Evolutionary conservation across 30 jellyfish, hydroid and myxozoan genomes (phyloP).

Genomic region (Sanderia malayensis): DNA sequence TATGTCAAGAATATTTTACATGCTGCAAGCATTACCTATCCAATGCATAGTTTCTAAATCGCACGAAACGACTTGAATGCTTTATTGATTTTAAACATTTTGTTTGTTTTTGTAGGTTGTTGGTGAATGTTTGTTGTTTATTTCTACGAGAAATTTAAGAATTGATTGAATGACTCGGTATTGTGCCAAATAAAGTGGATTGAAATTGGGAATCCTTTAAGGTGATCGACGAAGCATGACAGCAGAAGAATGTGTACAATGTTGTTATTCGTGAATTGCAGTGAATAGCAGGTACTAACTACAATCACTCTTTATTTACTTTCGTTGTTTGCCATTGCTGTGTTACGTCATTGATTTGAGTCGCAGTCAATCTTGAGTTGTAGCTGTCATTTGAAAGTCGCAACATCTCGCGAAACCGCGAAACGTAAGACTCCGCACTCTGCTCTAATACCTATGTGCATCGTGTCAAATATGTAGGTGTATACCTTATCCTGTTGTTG

Average conservation of each 20-base stretch:
- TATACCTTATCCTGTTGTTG: too few relatives aligned
- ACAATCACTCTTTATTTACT: background rate
- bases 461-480: too few relatives aligned
- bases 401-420: too few relatives aligned
- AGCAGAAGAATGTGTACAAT: background rate
- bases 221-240: background rate
- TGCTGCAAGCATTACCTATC: too few relatives aligned
- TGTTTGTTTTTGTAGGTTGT: background rate
- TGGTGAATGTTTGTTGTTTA: background rate
- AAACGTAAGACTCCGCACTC: too few relatives aligned
- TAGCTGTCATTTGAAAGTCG: too few relatives aligned
- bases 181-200: background rate
- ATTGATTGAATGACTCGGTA: background rate
- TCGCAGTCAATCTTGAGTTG: too few relatives aligned
- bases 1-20: too few relatives aligned
- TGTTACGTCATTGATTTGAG: too few relatives aligned
- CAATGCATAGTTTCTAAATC: background rate
- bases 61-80: background rate
- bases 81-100: background rate
- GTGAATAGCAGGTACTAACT: constrained; percentile 12
- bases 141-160: too few relatives aligned
- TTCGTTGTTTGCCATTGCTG: background rate
- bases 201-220: background rate
- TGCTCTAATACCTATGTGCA: too few relatives aligned
- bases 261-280: background rate